Base-by-base conservation (phyloP, 2,113 vertebrate genomes). In the Anthoscopus minutus region DNA sequence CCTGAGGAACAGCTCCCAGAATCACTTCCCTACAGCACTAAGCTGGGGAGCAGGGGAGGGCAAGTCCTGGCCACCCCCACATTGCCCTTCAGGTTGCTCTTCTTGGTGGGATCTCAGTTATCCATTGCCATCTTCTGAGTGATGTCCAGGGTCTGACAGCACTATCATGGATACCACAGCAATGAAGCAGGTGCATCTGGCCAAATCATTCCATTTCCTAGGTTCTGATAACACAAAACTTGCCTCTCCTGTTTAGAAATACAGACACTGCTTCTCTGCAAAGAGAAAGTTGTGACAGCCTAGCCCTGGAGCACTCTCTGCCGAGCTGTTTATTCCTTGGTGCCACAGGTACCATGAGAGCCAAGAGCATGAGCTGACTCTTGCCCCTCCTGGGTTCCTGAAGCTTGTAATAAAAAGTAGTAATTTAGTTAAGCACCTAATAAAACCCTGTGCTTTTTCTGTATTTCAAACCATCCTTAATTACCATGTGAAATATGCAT, bases 81-180 rank as follows among this genome's bases (percentile, higher is more conserved):
- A 17, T 0, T 62, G 48, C 21, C 8, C 19, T 64, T 72, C 35
- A 44, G 11, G 14, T 27, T 66, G 42, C 8, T 40, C 1, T 21
- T 71, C 57, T 72, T 22, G 17, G 15, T 58, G 78, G 40, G 13
- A 48, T 61, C 25, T 61, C 62, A 88, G 35, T 13, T 65, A 19
- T 13, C 53, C 8, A 1, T 20, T 82, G 44, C 2, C 40, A 31
- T 45, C 37, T 82, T 86, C 64, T 77, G n/a, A 73, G 53, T 16
- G 22, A 38, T 27, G 35, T 8, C 17, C n/a, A 37, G 44, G 33
- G 48, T 13, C 23, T 86, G 66, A 22, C 28, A 64, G 40, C 14
- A 13, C n/a, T 47, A 9, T 12, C 1, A 0, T 17, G 31, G 23
- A 10, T 53, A 77, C 28, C 66, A 19, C 62, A 70, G 50, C 0